A percentile compares a stretch with the other conserved stretches of the same genome.
Conservation (phyloP, 2,797 vertebrate genomes). For the Cuniculus paca region DNA sequence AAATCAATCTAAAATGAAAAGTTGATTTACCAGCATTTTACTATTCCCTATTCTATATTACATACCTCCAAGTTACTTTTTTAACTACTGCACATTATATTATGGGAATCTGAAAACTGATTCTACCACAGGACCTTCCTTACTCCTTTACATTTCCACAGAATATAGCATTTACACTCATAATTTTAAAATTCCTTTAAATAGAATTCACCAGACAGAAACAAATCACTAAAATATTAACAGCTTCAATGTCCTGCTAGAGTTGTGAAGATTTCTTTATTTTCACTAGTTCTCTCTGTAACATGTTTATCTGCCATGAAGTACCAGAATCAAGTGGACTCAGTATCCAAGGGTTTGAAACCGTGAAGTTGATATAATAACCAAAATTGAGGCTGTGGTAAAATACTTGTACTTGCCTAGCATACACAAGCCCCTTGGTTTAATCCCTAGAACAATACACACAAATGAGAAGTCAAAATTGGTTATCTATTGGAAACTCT, state of each 20-base stretch:
- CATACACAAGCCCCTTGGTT: not conserved
- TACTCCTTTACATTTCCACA: not conserved
- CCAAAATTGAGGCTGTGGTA: not conserved
- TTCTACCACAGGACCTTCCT: not conserved
- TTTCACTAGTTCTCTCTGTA: not conserved
- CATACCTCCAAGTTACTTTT: slow-evolving; percentile 16
- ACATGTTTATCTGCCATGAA: not conserved
- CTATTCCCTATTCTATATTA: slow-evolving; percentile 32
- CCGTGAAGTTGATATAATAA: not conserved
- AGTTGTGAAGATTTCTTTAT: not conserved
- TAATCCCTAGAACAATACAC: not conserved
- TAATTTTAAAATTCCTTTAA: slow-evolving; percentile 4
- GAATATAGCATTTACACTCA: not conserved
- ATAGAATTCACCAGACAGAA: slow-evolving; percentile 26
- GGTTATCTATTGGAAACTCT: not conserved
- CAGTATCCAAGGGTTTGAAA: not conserved
- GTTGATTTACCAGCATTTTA: not conserved
- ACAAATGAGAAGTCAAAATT: not conserved
- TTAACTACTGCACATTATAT: slow-evolving; percentile 36
- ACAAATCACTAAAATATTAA: slow-evolving; percentile 15
- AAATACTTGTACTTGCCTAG: not conserved
- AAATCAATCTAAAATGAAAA: slow-evolving; percentile 49
- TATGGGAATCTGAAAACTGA: slow-evolving; percentile 28
- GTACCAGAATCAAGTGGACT: not conserved
- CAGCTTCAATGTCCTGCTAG: not conserved